Evolutionary conservation across 2,797 vertebrate genomes (phyloP).

Genomic region (Dendrocincla fuliginosa): DNA sequence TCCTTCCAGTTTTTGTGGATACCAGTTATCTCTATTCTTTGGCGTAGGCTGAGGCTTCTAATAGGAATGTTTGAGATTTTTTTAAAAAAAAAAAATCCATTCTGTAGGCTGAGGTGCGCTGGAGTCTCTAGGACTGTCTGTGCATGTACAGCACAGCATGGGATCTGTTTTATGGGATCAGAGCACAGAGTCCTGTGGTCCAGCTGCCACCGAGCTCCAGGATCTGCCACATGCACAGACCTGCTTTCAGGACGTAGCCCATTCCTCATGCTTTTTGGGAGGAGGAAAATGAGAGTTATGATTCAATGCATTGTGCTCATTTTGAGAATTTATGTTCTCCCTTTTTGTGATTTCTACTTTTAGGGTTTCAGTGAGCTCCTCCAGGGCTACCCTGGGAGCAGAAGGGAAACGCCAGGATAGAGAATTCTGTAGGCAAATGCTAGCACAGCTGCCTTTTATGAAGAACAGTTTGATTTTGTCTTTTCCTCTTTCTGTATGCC

Average conservation of each 20-base stretch:
- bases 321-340: not conserved
- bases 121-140: not conserved
- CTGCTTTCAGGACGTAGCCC: not conserved
- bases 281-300: not conserved
- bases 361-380: not conserved
- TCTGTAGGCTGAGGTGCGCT: not conserved
- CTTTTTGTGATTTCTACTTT: not conserved
- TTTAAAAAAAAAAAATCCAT: not conserved
- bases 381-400: not conserved
- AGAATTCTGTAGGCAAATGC: not conserved
- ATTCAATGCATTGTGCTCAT: not conserved
- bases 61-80: not conserved
- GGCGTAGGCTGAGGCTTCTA: slow-evolving; percentile 8
- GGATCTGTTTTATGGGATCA: not conserved
- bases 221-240: not conserved
- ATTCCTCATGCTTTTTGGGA: rapidly evolving
- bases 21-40: not conserved
- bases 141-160: not conserved
- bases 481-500: slow-evolving; percentile 22
- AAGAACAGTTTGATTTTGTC: slow-evolving; percentile 22
- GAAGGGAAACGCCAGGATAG: not conserved
- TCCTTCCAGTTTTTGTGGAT: not conserved
- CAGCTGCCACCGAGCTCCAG: not conserved
- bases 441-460: not conserved
- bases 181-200: not conserved